Evolutionary conservation across 2,888 invertebrate genomes (phyloP), one percentile per base, ranked within the genome.

Genomic region (Crepidodera aurea): DNA sequence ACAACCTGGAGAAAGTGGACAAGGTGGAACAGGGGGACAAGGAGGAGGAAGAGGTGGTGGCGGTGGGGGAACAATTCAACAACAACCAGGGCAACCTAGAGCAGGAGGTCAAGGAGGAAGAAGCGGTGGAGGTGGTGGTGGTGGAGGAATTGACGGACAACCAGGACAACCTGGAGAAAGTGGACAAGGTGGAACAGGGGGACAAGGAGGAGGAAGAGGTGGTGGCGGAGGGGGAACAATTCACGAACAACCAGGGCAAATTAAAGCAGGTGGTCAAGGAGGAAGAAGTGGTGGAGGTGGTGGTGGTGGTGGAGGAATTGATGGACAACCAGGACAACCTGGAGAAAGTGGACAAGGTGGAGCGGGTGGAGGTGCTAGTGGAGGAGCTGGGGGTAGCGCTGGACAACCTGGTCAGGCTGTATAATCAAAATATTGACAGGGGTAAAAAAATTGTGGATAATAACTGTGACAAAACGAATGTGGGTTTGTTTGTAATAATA

Each of bases 321-420:
- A 39, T n/a, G 51, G 40, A 39, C 27, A 25, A 27, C 10, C n/a
- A 15, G 27, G 40, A 12, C 19, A 19, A 27, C 13, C 7, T n/a
- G 39, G 40, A 29, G 58, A 8, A 4, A 6, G 48, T 18, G 51
- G 58, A 22, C 19, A 7, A 8, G 58, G 58, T 3, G 58, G 58
- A 13, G 39, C 34, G n/a, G 40, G 22, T 27, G 57, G 57, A 18
- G 44, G 32, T 19, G 40, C 16, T 18, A 34, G 50, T 39, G 25
- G 50, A 39, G 58, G 0, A 18, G 40, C 22, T 27, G 34, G 34
- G 2, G 34, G 34, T 4, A 10, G 2, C 1, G 12, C 8, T 12
- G 34, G 22, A 22, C 22, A 18, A 44, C 29, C 25, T 3, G 34
- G 16, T 7, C 19, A 16, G 39, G 27, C 22, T 4, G n/a, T n/a